Evolutionary conservation across 2,113 vertebrate species (phyloP).

Genomic region (Silurus asotus): DNA sequence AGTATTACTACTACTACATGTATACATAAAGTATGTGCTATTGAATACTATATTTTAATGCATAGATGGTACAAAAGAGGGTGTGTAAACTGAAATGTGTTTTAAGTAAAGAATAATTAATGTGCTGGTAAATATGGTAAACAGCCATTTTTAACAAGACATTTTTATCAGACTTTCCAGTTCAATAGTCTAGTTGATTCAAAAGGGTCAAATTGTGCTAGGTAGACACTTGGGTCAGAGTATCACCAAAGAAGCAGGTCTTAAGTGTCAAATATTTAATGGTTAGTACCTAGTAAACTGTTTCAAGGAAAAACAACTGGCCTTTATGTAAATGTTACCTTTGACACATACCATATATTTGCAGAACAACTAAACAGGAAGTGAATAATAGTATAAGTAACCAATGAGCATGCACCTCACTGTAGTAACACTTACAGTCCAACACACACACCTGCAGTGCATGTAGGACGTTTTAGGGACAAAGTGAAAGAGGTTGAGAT

Average conservation of each 20-base stretch:
- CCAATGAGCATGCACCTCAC: constrained; percentile 44
- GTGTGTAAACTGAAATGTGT: neutral
- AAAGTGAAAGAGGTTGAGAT: too few species aligned
- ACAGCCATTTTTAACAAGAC: neutral
- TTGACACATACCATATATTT: too few species aligned
- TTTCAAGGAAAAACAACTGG: too few species aligned
- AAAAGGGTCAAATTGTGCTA: too few species aligned
- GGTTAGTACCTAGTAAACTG: too few species aligned
- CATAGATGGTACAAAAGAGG: neutral
- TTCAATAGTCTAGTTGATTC: neutral
- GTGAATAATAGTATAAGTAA: constrained; percentile 34
- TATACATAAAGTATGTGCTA: neutral
- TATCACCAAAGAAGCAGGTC: too few species aligned
- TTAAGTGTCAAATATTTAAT: too few species aligned
- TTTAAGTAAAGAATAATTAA: constrained; percentile 6
- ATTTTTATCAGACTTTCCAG: neutral
- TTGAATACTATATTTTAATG: neutral
- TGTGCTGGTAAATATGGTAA: neutral
- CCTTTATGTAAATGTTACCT: too few species aligned
- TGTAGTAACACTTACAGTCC: constrained; percentile 42
- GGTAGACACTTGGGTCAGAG: too few species aligned
- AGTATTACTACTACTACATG: neutral
- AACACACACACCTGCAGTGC: constrained; percentile 31
- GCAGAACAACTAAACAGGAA: constrained; percentile 8
- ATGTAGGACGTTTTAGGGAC: too few species aligned